Evolutionary conservation across 1,140 invertebrate species (phyloP), one percentile per base, ranked within the genome.

Genomic region (Piezodorus guildinii): DNA sequence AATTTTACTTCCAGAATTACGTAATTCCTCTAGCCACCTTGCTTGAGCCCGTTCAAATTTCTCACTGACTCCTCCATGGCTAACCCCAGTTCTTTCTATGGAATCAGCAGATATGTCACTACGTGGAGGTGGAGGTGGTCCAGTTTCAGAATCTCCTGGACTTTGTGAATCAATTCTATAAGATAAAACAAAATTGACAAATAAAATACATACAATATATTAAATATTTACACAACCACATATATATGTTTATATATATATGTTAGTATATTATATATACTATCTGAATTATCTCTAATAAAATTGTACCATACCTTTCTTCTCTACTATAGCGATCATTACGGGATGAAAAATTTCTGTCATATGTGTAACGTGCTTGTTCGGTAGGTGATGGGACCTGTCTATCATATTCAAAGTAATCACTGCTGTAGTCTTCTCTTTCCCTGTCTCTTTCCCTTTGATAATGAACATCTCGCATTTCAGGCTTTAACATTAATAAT

Each of bases 91-190:
- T 16, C 83, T 76, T 68, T 88, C 86, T 65, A 88, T 87, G 1
- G 86, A 88, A 71, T 88, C 86, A 6, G 85, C 81, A 16, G 85
- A 87, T 61, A 87, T 86, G 68, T 88, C 85, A 70, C 85, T 87
- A 62, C 85, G 78, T 3, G 65, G 65, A n/a, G 60, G 60, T 9
- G 65, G 60, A 16, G 65, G 65, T 52, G 62, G 45, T 19, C 58
- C 71, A n/a, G 65, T 65, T 52, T 73, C 72, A 8, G 71, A 72
- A 21, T 68, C 71, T 16, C 68, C 70, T 61, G 71, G 70, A 54
- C 70, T 73, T 56, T 69, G 71, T 23, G 70, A 71, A 23, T 68
- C 65, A 54, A 70, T 69, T 43, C 71, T 73, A 54, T 12, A 62
- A 67, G 15, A 68, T 23, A 60, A 10, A 34, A 17, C 21, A 16